Base-by-base conservation (phyloP, 2,113 vertebrate genomes). In the Callipepla squamata region DNA sequence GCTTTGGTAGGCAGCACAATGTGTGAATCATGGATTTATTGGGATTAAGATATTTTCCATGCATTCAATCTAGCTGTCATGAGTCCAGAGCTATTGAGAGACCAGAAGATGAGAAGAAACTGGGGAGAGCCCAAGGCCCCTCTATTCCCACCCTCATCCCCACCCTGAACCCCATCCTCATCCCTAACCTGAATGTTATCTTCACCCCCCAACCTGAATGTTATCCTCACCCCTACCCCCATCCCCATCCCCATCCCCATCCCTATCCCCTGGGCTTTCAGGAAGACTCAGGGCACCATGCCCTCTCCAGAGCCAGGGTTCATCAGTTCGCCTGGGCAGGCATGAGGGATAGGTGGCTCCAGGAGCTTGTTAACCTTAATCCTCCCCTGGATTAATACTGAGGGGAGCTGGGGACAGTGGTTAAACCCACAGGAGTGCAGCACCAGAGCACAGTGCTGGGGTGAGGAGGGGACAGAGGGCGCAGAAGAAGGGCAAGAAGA, bases 361-460 rank as follows among this genome's bases (percentile, higher is more conserved):
- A 80, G 85, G 88, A 95, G 32, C 90, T 93, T 80, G 92, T 92
- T 94, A 96, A 96, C 93, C 93, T 96, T 96, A 96, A 96, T 96
- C 95, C 88, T 94, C 47, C 65, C 68, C 53, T 57, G 92, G 96
- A 95, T 96, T 96, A 96, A 70, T 84, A 80, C 93, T 63, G 75
- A 92, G 95, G 88, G 92, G 85, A 96, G 57, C 85, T 94, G 92
- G 93, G 95, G 95, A 96, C 93, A 92, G 61, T 45, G 51, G 90
- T 85, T 96, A 94, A 95, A 95, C 79, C 93, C 51, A 40, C 68
- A 83, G 13, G 72, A 88, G 76, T 2, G 76, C 16, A 19, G 61
- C 61, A 63, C 25, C 11, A 38, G 59, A 93, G 76, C 0, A 0
- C 4, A 40, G 88, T 82, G 21, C 72, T 0, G 3, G 38, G 90